Percentiles rank a stretch among this genome's conserved stretches.
Conservation (phyloP, 2,888 invertebrate species). For the Agrilus mali region DNA sequence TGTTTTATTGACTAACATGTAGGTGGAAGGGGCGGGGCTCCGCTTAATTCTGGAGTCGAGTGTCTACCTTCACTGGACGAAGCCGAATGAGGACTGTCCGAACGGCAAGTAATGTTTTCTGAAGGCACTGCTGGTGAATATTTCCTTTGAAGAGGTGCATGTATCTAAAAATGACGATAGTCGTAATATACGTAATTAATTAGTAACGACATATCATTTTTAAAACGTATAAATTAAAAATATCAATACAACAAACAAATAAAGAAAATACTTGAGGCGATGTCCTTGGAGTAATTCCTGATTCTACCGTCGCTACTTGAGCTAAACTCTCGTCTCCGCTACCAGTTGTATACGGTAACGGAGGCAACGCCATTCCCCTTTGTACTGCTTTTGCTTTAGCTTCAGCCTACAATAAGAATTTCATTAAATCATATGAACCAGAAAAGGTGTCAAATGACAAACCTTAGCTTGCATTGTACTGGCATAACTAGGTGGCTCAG, state of each 20-base stretch:
- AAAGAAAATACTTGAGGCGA: slow-evolving; percentile 29
- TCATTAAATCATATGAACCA: slow-evolving; percentile 14
- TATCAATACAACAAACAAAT: background rate
- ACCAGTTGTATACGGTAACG: slow-evolving; percentile 49
- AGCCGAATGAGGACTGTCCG: slow-evolving; percentile 40
- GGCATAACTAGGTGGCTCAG: slow-evolving; percentile 85
- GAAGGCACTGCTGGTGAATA: slow-evolving; percentile 45
- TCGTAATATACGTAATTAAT: too few relatives aligned
- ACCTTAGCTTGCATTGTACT: slow-evolving; percentile 72
- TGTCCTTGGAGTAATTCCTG: slow-evolving; percentile 34
- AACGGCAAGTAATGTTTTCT: slow-evolving; percentile 39
- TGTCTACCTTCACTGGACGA: slow-evolving; percentile 37
- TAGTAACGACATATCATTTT: too few relatives aligned
- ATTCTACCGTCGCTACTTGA: slow-evolving; percentile 35
- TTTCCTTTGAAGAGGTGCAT: slow-evolving; percentile 58
- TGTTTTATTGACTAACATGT: slow-evolving; percentile 24
- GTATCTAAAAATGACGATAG: slow-evolving; percentile 23
- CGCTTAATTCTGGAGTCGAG: slow-evolving; percentile 24
- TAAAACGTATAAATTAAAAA: too few relatives aligned
- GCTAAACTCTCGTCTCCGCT: slow-evolving; percentile 25
- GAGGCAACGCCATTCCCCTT: slow-evolving; percentile 53
- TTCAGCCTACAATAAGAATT: slow-evolving; percentile 23
- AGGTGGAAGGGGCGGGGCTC: slow-evolving; percentile 36
- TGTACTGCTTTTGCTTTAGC: slow-evolving; percentile 53
- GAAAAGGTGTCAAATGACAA: slow-evolving; percentile 17